A percentile compares a stretch with the other conserved stretches of the same genome.
phyloP scores from a whole-genome alignment of 1,140 invertebrate species.

The Drosophila tristis region DNA sequence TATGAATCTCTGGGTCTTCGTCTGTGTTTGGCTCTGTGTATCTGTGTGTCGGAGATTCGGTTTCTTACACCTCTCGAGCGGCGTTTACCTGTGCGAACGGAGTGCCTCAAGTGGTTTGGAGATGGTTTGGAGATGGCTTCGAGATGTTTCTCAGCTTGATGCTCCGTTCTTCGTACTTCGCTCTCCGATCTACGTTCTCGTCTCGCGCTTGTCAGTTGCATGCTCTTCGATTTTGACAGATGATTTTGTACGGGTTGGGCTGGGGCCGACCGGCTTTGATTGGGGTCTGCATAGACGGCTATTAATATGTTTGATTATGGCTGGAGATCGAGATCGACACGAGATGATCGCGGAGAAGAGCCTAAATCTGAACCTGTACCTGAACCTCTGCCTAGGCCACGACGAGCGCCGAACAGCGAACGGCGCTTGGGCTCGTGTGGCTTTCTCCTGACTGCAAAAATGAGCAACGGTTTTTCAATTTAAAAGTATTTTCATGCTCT shows the following conservation, averaged over 20 bases:
- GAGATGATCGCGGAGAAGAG: conserved; percentile 16
- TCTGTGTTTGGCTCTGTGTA: too few species aligned
- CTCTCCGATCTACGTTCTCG: too few species aligned
- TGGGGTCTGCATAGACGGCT: conserved; percentile 65
- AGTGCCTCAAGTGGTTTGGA: conserved; percentile 64
- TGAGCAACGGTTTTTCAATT: conserved; percentile 64
- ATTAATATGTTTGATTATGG: conserved; percentile 81
- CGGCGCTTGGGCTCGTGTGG: conserved; percentile 34
- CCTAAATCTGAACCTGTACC: background rate
- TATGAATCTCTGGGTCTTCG: conserved; percentile 30
- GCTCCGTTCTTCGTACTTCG: conserved; percentile 9
- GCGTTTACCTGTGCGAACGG: conserved; percentile 61
- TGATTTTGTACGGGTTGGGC: conserved; percentile 58
- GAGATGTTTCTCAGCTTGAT: conserved; percentile 42
- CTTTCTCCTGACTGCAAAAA: conserved; percentile 12
- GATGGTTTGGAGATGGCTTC: conserved; percentile 30
- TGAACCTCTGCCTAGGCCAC: too few species aligned
- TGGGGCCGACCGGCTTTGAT: conserved; percentile 47
- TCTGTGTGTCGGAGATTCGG: conserved; percentile 32
- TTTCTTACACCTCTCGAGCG: conserved; percentile 72
- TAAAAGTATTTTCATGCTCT: conserved; percentile 74
- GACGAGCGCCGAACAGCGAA: background rate
- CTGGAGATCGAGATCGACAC: conserved; percentile 53
- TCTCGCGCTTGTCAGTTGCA: conserved; percentile 65
- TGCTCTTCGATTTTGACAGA: conserved; percentile 80